Base-by-base conservation (phyloP, 2,888 invertebrate genomes). In the Endomychus coccineus region DNA sequence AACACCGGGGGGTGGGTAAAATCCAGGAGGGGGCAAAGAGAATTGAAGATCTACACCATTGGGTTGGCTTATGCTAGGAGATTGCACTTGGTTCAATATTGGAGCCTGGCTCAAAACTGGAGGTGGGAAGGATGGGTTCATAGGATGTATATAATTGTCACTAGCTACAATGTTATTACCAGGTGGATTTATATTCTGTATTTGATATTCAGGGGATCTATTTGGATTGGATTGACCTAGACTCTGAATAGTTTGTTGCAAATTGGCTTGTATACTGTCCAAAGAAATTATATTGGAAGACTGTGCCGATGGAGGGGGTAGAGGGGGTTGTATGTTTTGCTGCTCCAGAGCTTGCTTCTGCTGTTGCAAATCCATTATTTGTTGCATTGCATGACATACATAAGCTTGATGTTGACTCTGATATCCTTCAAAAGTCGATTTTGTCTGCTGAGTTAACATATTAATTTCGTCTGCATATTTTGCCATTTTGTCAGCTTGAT, bases 391-490 rank as follows among this genome's bases (percentile, higher is more conserved):
- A 68, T 97, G 97, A 39, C 82, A 77, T 7, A 91, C 86, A 62
- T 94, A 97, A 7, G 94, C 88, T 64, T 92, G 87, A 69, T 98
- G 97, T 61, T 98, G 97, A 23, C 85, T 79, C 28, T 63, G 61
- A 40, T 66, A 66, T 67, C 80, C 80, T 54, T 88, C 86, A 56
- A 90, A 89, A 1, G 87, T 85, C 27, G 79, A 71, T 66, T 90
- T 89, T 3, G 90, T 86, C 45, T 82, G 78, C 47, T 80, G 78
- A 3, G 84, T 77, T 42, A 11, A 24, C 30, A 25, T 17, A 34
- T 27, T 28, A 7, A 59, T 54, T 42, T 85, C 78, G 40, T 76
- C 76, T 3, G 83, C 79, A 70, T 91, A 83, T 51, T 84, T 81
- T 12, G 83, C 77, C 54, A 91, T 79, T 50, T 92, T 70, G 61